Conservation (phyloP, 2,888 invertebrate species). For the Eueremaeus valkanovi region DNA sequence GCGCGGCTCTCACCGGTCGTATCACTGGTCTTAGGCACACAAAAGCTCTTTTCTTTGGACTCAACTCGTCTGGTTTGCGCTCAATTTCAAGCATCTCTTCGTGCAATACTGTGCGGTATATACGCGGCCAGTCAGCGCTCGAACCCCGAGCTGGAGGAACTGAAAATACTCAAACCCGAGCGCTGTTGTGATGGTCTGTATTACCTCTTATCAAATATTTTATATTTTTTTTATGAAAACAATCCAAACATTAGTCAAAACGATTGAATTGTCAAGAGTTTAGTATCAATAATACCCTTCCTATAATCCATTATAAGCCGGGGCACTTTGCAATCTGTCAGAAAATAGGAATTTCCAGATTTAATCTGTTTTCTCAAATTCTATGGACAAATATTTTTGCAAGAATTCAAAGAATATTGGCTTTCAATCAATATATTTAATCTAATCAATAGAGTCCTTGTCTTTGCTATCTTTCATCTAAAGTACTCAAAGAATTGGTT, state of each 20-base stretch:
- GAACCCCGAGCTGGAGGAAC: conserved; percentile 39
- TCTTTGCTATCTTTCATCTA: no score
- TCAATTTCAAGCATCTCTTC: conserved; percentile 36
- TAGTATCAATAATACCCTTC: no score
- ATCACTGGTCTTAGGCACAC: conserved; percentile 11
- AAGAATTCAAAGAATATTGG: no score
- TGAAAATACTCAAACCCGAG: conserved; percentile 41
- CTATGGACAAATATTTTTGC: no score
- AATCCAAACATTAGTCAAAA: not conserved
- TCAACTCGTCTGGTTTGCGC: conserved; percentile 40
- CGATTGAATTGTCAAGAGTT: not conserved
- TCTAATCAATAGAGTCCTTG: no score
- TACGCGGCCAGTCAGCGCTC: conserved; percentile 38
- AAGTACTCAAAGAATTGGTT: no score
- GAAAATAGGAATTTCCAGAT: no score
- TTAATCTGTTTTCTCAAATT: no score
- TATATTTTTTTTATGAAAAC: no score
- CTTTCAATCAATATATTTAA: no score
- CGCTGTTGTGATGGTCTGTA: conserved; percentile 41
- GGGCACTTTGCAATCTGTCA: no score
- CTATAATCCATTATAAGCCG: no score
- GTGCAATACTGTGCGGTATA: conserved; percentile 38
- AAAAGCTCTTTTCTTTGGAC: conserved; percentile 39
- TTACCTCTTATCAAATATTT: not conserved
- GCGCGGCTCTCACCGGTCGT: conserved; percentile 27